phyloP scores from a whole-genome alignment of 2,797 vertebrate species.

The Champsocephalus gunnari region DNA sequence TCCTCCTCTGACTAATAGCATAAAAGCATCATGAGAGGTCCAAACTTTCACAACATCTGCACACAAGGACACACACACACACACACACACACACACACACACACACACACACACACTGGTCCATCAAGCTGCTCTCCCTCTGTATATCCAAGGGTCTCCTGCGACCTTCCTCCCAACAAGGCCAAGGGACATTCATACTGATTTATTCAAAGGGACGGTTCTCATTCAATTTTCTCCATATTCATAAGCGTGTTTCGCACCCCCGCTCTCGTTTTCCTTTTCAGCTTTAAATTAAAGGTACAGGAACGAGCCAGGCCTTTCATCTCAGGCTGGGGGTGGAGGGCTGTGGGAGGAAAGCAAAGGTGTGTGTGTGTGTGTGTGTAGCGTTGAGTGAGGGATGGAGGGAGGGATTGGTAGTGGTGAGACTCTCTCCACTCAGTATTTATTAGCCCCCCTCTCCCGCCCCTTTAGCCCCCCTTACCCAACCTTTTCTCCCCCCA shows the following conservation, averaged over 20 bases:
- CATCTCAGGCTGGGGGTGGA: conserved; percentile 79
- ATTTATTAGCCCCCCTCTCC: conserved; percentile 76
- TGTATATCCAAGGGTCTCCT: conserved; percentile 79
- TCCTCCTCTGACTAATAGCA: neutral
- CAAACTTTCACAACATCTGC: conserved; percentile 61
- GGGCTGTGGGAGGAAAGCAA: conserved; percentile 53
- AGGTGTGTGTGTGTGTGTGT: conserved; percentile 28
- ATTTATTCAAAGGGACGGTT: conserved; percentile 84
- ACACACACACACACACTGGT: conserved; percentile 18
- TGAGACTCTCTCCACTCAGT: conserved; percentile 75
- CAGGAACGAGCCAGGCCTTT: conserved; percentile 87
- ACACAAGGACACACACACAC: conserved; percentile 47
- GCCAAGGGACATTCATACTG: conserved; percentile 81
- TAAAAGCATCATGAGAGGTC: conserved; percentile 29
- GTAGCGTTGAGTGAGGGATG: conserved; percentile 18
- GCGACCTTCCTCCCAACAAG: conserved; percentile 82
- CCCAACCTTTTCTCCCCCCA: conserved; percentile 24
- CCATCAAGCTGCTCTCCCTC: conserved; percentile 72
- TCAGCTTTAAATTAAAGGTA: conserved; percentile 88
- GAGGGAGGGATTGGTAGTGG: conserved; percentile 63
- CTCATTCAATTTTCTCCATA: conserved; percentile 84
- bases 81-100: conserved; percentile 30
- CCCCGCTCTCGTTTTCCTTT: conserved; percentile 79
- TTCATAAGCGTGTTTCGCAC: conserved; percentile 84
- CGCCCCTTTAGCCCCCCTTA: conserved; percentile 1